Conservation (phyloP, 2,797 vertebrate species). For the Paguma larvata region DNA sequence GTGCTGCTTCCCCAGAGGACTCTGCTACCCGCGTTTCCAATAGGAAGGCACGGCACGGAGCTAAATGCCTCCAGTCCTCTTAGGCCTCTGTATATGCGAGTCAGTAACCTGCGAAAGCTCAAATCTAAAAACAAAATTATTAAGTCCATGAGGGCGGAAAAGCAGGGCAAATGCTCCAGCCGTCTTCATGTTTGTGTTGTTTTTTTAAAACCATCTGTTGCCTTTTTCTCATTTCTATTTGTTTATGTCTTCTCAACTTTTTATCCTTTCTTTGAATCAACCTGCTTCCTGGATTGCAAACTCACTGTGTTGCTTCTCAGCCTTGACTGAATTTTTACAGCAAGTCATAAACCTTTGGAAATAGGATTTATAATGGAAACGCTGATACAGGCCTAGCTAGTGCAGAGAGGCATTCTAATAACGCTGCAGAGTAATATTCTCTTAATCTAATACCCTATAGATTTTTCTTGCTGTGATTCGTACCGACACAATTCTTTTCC, state of each 20-base stretch:
- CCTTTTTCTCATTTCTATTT: constrained; percentile 58
- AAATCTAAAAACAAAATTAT: constrained; percentile 79
- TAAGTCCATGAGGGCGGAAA: constrained; percentile 78
- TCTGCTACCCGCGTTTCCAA: background rate
- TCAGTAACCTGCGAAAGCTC: constrained; percentile 81
- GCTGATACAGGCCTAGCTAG: constrained; percentile 80
- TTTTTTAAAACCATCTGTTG: constrained; percentile 57
- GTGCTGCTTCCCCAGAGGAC: background rate
- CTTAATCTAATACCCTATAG: constrained; percentile 79
- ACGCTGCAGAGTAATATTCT: constrained; percentile 83
- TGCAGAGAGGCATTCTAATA: constrained; percentile 83
- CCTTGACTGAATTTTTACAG: constrained; percentile 86
- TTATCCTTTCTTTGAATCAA: constrained; percentile 82
- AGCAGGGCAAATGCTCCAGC: background rate
- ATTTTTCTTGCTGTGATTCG: constrained; percentile 79
- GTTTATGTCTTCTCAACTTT: constrained; percentile 73
- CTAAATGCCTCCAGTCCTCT: constrained; percentile 66
- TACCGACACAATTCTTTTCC: constrained; percentile 83
- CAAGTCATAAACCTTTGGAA: constrained; percentile 87
- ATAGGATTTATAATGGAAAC: constrained; percentile 88
- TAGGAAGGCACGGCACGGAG: background rate
- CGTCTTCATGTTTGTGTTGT: background rate
- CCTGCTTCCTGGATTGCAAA: constrained; percentile 79
- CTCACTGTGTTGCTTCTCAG: constrained; percentile 80
- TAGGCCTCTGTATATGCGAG: constrained; percentile 37